Conservation (phyloP, 2,888 invertebrate genomes). For the Eilema sororculum region DNA sequence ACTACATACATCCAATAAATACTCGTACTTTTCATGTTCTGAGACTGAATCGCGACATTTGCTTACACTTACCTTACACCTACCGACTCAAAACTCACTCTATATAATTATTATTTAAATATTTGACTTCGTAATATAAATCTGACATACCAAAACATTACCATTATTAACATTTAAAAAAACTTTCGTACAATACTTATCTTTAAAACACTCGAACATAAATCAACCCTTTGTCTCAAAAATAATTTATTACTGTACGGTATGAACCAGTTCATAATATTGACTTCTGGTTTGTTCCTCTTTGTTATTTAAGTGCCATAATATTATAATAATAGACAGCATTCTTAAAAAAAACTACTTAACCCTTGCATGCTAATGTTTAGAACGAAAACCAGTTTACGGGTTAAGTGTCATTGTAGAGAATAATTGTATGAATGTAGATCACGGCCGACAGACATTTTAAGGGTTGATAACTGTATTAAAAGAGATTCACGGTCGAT, state of each 20-base stretch:
- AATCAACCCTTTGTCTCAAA: constrained; percentile 64
- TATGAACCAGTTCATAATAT: constrained; percentile 58
- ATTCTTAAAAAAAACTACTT: constrained; percentile 52
- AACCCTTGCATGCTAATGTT: constrained; percentile 44
- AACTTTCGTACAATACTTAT: constrained; percentile 55
- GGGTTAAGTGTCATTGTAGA: constrained; percentile 44
- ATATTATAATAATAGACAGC: constrained; percentile 67
- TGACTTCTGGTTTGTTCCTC: constrained; percentile 69
- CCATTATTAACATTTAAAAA: constrained; percentile 16
- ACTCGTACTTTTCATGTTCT: background rate
- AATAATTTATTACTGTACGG: constrained; percentile 54
- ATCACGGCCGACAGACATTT: constrained; percentile 40
- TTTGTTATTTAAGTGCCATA: constrained; percentile 69
- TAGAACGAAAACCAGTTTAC: constrained; percentile 46
- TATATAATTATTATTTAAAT: background rate
- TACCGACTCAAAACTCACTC: background rate
- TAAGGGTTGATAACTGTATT: constrained; percentile 50
- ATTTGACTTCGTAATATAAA: background rate
- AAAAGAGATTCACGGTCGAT: constrained; percentile 32
- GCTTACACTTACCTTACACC: background rate
- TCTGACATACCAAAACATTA: constrained; percentile 24
- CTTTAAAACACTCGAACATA: constrained; percentile 51
- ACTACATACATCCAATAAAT: background rate
- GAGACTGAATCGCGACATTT: no score
- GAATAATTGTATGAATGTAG: constrained; percentile 54